These are phyloP conservation scores for Sinonovacula constricta DNA, from an alignment of 1,140 invertebrate genomes.

Conservation along the genomic window DNA sequence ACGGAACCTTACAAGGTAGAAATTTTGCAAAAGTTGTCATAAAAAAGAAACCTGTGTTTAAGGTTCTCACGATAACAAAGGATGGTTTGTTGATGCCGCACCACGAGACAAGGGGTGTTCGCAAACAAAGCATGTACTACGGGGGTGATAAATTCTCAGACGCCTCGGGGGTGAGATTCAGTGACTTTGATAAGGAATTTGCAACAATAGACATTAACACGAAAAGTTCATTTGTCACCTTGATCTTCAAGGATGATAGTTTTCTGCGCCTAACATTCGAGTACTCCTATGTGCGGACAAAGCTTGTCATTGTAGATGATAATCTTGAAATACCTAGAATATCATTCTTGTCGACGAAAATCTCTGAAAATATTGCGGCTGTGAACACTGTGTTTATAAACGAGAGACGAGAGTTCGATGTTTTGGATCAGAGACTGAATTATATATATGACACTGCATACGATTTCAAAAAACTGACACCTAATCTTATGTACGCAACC, in stretches of 20 bases:
- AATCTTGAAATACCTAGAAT: not conserved
- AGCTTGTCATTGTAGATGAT: not conserved
- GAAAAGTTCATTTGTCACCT: not conserved
- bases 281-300: constrained; percentile 1
- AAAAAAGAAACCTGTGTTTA: not conserved
- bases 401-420: not conserved
- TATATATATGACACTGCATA: not conserved
- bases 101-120: not conserved
- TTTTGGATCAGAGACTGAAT: not conserved
- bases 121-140: not conserved
- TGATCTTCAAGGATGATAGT: not conserved
- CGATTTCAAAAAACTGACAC: not conserved
- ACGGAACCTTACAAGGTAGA: not conserved
- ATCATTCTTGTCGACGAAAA: not conserved
- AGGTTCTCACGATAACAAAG: not conserved
- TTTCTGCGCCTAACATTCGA: not conserved
- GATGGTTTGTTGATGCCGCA: not conserved
- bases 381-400: not conserved
- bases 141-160: not conserved
- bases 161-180: not conserved
- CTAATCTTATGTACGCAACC: not conserved
- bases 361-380: not conserved
- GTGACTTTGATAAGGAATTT: not conserved
- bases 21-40: not conserved
- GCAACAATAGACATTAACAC: not conserved